Conservation (phyloP, 2,797 vertebrate species). For the Pachyuromys duprasi region DNA sequence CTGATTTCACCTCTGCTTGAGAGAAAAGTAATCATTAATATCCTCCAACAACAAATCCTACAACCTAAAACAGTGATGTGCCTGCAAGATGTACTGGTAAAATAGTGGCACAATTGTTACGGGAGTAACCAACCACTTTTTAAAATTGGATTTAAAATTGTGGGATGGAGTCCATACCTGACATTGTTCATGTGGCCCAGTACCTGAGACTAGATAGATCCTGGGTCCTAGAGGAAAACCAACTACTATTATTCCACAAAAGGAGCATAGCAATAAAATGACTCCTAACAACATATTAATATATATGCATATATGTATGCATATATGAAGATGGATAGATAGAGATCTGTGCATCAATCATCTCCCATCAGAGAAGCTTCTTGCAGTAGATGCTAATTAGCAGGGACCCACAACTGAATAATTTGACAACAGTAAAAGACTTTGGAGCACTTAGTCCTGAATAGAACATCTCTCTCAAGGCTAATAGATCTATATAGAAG, state of each 20-base stretch:
- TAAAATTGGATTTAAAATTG: neutral
- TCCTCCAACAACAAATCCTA: neutral
- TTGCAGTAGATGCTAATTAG: neutral
- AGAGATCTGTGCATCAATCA: neutral
- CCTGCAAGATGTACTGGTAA: neutral
- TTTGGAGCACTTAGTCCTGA: neutral
- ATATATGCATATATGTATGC: neutral
- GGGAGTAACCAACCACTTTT: neutral
- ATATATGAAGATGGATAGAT: too few species aligned
- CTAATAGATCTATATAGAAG: neutral
- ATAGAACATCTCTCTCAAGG: neutral
- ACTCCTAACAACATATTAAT: neutral
- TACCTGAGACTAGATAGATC: neutral
- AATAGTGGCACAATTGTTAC: neutral
- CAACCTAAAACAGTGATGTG: neutral
- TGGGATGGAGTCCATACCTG: neutral
- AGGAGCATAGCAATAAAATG: neutral
- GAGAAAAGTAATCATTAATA: neutral
- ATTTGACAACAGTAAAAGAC: neutral
- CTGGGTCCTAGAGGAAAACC: neutral
- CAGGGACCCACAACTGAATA: neutral
- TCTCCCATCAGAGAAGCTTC: neutral
- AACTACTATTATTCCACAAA: neutral
- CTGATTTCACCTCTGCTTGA: neutral
- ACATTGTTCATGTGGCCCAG: neutral